Evolutionary conservation across 2,113 vertebrate genomes (phyloP).

Genomic region (Phocoena phocoena): DNA sequence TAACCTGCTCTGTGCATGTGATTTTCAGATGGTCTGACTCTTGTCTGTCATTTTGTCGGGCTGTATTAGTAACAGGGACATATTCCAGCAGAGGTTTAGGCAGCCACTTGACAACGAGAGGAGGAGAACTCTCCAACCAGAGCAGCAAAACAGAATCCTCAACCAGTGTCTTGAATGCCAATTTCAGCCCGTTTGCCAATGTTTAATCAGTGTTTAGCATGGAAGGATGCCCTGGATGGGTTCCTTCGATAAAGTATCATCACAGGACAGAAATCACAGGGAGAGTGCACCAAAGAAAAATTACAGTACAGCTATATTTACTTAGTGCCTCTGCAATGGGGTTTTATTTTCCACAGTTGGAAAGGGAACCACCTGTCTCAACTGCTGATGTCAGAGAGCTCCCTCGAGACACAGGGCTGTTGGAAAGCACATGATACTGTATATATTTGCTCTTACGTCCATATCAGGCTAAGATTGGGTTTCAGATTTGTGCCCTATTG

Average conservation of each 20-base stretch:
- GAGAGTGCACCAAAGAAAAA: constrained; percentile 73
- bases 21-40: constrained; percentile 59
- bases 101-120: constrained; percentile 62
- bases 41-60: constrained; percentile 75
- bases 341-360: constrained; percentile 76
- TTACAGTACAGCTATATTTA: constrained; percentile 84
- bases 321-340: constrained; percentile 69
- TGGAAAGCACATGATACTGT: constrained; percentile 84
- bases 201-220: constrained; percentile 62
- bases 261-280: constrained; percentile 77
- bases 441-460: constrained; percentile 84
- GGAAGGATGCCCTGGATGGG: constrained; percentile 73
- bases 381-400: constrained; percentile 85
- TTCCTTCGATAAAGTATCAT: constrained; percentile 78
- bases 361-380: constrained; percentile 86
- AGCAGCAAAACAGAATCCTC: constrained; percentile 62
- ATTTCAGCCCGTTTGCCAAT: constrained; percentile 63
- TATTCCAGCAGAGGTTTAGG: background rate
- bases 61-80: constrained; percentile 75
- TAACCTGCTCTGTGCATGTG: constrained; percentile 67
- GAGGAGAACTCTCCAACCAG: constrained; percentile 51
- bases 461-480: constrained; percentile 82
- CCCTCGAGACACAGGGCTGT: constrained; percentile 82
- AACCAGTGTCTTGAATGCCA: constrained; percentile 64
- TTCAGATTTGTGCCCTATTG: constrained; percentile 69